phyloP scores from a whole-genome alignment of 2,797 vertebrate genomes.

The Diceros bicornis region DNA sequence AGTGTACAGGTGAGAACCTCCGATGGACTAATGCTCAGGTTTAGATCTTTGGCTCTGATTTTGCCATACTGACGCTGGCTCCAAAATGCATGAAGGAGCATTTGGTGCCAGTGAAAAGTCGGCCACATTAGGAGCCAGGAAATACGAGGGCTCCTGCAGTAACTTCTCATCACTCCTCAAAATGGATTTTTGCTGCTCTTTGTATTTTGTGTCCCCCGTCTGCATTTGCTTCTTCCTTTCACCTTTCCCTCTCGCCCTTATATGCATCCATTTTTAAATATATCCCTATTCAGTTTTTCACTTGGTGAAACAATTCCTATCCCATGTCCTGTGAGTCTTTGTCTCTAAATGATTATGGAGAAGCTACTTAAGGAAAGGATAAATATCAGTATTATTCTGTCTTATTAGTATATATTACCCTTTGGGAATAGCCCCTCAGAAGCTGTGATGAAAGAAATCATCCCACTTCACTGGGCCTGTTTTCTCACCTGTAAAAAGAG shows the following conservation, averaged over 20 bases:
- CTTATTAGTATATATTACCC: background rate
- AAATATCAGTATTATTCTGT: no score
- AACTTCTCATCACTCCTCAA: background rate
- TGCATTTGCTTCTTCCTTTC: background rate
- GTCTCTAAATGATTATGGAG: background rate
- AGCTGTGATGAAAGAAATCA: background rate
- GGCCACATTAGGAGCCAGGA: background rate
- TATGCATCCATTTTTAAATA: background rate
- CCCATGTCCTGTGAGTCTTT: background rate
- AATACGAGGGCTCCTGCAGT: background rate
- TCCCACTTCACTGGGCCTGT: background rate
- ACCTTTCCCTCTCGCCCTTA: background rate
- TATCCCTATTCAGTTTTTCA: background rate
- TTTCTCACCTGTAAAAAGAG: background rate
- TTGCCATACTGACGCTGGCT: background rate
- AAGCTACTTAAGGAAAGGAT: background rate
- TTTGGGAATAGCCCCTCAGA: background rate
- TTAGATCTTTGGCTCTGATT: background rate
- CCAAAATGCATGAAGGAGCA: background rate
- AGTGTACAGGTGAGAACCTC: background rate
- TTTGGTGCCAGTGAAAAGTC: background rate
- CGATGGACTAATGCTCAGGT: background rate
- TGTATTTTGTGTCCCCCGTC: background rate
- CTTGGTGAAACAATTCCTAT: background rate
- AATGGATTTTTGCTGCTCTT: background rate